Evolutionary conservation across 2,113 vertebrate genomes (phyloP), one percentile per base, ranked within the genome.

Genomic region (Thamnaconus septentrionalis): DNA sequence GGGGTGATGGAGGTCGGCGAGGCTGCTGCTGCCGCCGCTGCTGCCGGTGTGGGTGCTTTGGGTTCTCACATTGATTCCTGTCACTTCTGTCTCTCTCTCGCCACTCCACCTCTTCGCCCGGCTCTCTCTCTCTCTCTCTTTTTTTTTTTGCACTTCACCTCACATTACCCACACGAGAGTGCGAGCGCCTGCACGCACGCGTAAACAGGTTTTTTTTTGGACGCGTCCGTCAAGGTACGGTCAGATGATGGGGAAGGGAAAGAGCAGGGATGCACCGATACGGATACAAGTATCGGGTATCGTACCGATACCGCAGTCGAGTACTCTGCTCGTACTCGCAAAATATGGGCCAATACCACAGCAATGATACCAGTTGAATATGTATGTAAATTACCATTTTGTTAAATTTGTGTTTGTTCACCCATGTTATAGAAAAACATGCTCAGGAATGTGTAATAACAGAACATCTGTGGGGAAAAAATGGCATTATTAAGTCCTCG

Each of bases 191-290:
- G 55, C 18, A 69, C 11, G 70, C 41, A 56, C 88, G 67, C 85
- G 92, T 87, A 67, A 51, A 75, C 10, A 51, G 42, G 53, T 31
- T 31, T 31, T 31, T 31, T 31, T 31, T 31, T 31, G 18, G 18
- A 62, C 8, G 62, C 4, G 42, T 89, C 69, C 88, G 92, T 87
- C 86, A 87, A 91, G 84, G 89, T 85, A 84, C 90, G 89, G 72
- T 87, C 75, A 91, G 91, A 31, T 31, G 18, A 31, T 31, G 18
- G 18, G 18, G 18, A 31, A 31, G 18, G 18, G 18, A 31, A 31
- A 31, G 18, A 31, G 18, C 18, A 31, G 18, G 18, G 18, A 31
- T 31, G 18, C 18, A 31, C 18, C 18, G 18, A 31, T 31, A 31
- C 18, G 18, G 18, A 31, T 31, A 31, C 18, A 31, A 31, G 18